Evolutionary conservation across 2,797 vertebrate genomes (phyloP).

Genomic region (Syngnathus acus): DNA sequence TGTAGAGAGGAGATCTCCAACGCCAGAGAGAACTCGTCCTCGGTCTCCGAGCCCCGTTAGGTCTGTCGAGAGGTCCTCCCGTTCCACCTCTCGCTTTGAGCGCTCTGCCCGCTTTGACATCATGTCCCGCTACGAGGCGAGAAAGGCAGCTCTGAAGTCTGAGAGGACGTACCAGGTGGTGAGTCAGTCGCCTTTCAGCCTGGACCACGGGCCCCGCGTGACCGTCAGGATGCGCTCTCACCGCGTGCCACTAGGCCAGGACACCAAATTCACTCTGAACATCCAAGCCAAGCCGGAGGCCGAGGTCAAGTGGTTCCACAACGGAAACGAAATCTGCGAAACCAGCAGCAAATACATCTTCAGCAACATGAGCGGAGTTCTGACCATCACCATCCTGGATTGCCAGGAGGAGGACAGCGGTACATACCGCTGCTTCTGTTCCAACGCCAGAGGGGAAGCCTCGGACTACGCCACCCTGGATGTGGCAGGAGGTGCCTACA

Average conservation of each 20-base stretch:
- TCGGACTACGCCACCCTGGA: slow-evolving; percentile 96
- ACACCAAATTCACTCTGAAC: slow-evolving; percentile 92
- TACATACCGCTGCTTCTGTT: slow-evolving; percentile 87
- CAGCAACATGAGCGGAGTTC: slow-evolving; percentile 85
- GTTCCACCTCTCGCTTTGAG: slow-evolving; percentile 93
- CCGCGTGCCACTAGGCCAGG: slow-evolving; percentile 83
- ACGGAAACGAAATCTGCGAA: slow-evolving; percentile 80
- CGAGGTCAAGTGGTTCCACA: slow-evolving; percentile 89
- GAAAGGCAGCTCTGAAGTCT: slow-evolving; percentile 93
- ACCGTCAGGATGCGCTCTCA: slow-evolving; percentile 97
- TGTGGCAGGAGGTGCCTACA: slow-evolving; percentile 85
- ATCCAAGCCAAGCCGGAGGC: slow-evolving; percentile 91
- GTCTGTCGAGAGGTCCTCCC: slow-evolving; percentile 81
- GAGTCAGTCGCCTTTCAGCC: slow-evolving; percentile 91
- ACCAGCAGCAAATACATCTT: slow-evolving; percentile 82
- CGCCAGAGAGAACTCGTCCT: slow-evolving; percentile 94
- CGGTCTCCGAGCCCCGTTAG: slow-evolving; percentile 91
- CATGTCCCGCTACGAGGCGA: slow-evolving; percentile 96
- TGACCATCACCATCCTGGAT: slow-evolving; percentile 85
- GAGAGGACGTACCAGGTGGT: slow-evolving; percentile 92
- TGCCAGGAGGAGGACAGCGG: slow-evolving; percentile 92
- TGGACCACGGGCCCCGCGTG: slow-evolving; percentile 90
- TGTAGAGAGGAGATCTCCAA: slow-evolving; percentile 87
- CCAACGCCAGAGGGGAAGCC: slow-evolving; percentile 91
- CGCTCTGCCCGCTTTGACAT: slow-evolving; percentile 97